Conservation (phyloP, 2,888 invertebrate genomes). For the Hololepta plana region DNA sequence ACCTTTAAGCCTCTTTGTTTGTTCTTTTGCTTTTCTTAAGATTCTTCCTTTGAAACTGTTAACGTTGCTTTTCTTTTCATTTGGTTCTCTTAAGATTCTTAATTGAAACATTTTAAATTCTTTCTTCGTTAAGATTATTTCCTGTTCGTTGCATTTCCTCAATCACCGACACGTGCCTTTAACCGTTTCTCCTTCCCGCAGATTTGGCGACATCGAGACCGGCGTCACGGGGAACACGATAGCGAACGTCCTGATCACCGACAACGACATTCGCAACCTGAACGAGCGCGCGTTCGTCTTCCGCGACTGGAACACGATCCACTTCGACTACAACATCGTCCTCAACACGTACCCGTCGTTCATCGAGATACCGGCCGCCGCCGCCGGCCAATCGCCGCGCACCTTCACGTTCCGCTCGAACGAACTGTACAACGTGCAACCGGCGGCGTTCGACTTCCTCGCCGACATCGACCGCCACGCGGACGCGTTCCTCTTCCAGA, state of each 20-base stretch:
- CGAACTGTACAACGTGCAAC: slow-evolving; percentile 29
- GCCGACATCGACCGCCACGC: slow-evolving; percentile 31
- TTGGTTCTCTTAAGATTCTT: too few relatives aligned
- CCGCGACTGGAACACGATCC: slow-evolving; percentile 44
- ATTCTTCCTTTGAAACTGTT: too few relatives aligned
- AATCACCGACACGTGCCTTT: too few relatives aligned
- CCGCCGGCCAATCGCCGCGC: slow-evolving; percentile 14
- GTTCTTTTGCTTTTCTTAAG: too few relatives aligned
- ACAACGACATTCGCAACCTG: slow-evolving; percentile 41
- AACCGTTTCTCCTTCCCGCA: too few relatives aligned
- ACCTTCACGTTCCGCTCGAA: slow-evolving; percentile 38
- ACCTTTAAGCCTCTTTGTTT: too few relatives aligned
- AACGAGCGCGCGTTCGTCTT: slow-evolving; percentile 40
- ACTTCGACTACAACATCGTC: slow-evolving; percentile 47
- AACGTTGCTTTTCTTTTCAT: too few relatives aligned
- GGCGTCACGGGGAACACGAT: slow-evolving; percentile 47
- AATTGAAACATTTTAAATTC: too few relatives aligned
- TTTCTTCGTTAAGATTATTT: too few relatives aligned
- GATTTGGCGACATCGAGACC: slow-evolving; percentile 37
- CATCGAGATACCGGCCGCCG: slow-evolving; percentile 19
- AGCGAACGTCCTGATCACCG: slow-evolving; percentile 37
- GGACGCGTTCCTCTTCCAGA: slow-evolving; percentile 30
- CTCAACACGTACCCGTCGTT: slow-evolving; percentile 31
- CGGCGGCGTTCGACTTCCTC: slow-evolving; percentile 38
- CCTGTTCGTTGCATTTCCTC: too few relatives aligned